Evolutionary conservation across 2,797 vertebrate genomes (phyloP).

Genomic region (Pelochelys cantorii): DNA sequence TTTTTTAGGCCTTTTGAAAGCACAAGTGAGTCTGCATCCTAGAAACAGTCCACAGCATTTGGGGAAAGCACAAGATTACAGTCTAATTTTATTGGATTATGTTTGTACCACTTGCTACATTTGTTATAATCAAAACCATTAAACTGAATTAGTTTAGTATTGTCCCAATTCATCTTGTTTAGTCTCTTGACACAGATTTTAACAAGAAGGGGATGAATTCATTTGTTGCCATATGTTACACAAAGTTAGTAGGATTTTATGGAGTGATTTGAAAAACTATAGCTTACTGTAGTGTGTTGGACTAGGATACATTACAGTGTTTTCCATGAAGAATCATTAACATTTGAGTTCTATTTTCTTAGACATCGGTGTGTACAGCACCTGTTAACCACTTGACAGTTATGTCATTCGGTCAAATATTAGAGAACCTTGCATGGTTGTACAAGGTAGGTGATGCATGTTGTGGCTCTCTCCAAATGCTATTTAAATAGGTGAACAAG

Average conservation of each 20-base stretch:
- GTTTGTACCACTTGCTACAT: background rate
- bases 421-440: accelerated
- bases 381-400: accelerated
- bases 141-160: slow-evolving; percentile 7
- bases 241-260: background rate
- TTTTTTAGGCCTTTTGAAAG: slow-evolving; percentile 26
- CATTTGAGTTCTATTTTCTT: accelerated
- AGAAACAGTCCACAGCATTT: slow-evolving; percentile 22
- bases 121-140: slow-evolving; percentile 19
- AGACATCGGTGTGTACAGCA: accelerated
- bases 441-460: accelerated
- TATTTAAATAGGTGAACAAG: background rate
- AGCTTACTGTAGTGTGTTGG: background rate
- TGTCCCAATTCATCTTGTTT: background rate
- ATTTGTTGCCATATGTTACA: background rate
- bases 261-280: background rate
- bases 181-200: background rate
- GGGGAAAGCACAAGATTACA: slow-evolving; percentile 6
- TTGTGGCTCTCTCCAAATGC: background rate
- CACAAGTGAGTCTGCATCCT: slow-evolving; percentile 21
- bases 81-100: slow-evolving; percentile 14
- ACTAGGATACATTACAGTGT: background rate
- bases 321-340: background rate
- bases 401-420: accelerated
- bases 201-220: background rate